Base-by-base conservation (phyloP, 1,140 invertebrate species). In the Trichonephila clavipes region DNA sequence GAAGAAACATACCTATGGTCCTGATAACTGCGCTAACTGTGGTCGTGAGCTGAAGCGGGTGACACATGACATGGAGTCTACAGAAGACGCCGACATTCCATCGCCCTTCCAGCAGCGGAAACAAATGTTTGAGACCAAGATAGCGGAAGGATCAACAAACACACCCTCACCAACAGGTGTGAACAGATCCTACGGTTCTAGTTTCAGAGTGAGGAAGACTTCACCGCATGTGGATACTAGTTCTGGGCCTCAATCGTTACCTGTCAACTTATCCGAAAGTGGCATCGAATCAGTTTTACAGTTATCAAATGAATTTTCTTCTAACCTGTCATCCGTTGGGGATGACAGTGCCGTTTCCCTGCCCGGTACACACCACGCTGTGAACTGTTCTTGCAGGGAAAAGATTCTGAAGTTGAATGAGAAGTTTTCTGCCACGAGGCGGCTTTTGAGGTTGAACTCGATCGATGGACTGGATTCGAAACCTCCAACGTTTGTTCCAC, bases 401-500 rank as follows among this genome's bases (percentile, higher is more conserved):
- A 51, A 86, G 18, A 93, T 93, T 16, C 64, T 14, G 6, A 44
- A 88, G n/a, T 69, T 93, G 1, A 21, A 88, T 19, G n/a, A n/a
- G 3, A 93, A 88, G 40, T 93, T 93, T 58, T 19, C 83, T 6
- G 83, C 72, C 6, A 69, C 66, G 8, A 66, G 59, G 18, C 34
- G 66, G 8, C 85, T 88, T 18, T 64, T 93, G 51, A 88, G 24
- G 28, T 18, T 24, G 16, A 93, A 93, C 44, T 81, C 72, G 16
- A 93, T 93, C 34, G 82, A 51, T 21, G 82, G 34, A n/a, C 28
- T 93, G 51, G 86, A 93, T 21, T 24, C 16, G 2, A 64, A 93
- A 21, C 92, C 92, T 59, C 92, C 92, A 10, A 21, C 85, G 12
- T 93, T 93, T 40, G 69, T 88, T 44, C 92, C 92, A 19, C 86